Evolutionary conservation across 2,113 vertebrate genomes (phyloP), one percentile per base, ranked within the genome.

Genomic region (Amblyornis subalaris): DNA sequence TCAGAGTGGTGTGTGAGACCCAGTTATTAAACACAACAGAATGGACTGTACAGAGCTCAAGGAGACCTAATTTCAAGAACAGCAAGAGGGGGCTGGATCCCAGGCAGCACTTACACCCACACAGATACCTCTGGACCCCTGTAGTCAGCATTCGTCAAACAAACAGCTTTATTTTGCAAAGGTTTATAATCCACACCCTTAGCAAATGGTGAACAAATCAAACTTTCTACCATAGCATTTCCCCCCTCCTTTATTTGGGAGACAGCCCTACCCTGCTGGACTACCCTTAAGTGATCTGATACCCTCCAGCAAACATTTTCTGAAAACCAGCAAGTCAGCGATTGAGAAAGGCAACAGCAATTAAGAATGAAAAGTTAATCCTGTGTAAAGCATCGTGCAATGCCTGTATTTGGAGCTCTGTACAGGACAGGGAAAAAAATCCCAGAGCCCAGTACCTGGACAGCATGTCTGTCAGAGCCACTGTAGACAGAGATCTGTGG

Each of bases 401-500:
- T 10, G 36, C 8, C 53, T 54, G 54, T 6, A 35, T 12, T 9
- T 31, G 48, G 44, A 61, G 61, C 44, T 54, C 14, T 16, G 42
- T 2, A 26, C 2, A 47, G 62, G 3, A n/a, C 50, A 40, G 21
- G 28, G 45, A n/a, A 21, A n/a, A n/a, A 2, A 1, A 35, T 7
- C 66, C 67, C 47, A 26, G 2, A 38, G 81, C 6, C 26, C 74
- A 92, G 96, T 98, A 99, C 98, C 98, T 99, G 99, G 14, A 99
- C 98, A 4, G 99, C 98, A 91, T 99, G 98, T 72, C 98, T 98
- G 96, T 99, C 98, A 6, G 98, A 98, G 74, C 98, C 96, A 12
- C 98, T 98, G 94, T 98, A 98, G 64, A 99, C 97, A 21, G 99
- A 98, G 36, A 98, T 96, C 84, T 98, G 98, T 1, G 98, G 98